Conservation (phyloP, 2,888 invertebrate genomes). For the Parnassius glacialis region DNA sequence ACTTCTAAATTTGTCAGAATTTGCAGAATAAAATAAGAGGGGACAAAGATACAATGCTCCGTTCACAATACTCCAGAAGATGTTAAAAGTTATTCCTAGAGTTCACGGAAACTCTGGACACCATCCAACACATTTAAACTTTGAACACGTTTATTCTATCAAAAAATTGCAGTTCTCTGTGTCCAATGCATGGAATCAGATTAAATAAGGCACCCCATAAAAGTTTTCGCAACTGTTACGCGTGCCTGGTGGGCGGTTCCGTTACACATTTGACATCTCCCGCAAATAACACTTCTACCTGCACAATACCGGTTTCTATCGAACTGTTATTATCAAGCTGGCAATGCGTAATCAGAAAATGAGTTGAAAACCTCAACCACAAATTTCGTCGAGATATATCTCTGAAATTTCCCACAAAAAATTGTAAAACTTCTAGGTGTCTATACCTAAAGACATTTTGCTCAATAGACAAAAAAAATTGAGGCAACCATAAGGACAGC, state of each 20-base stretch:
- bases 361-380: not conserved
- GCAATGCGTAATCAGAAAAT: slow-evolving; percentile 6
- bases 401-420: not conserved
- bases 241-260: slow-evolving; percentile 23
- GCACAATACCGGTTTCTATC: slow-evolving; percentile 29
- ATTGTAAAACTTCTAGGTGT: not conserved
- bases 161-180: slow-evolving; percentile 1
- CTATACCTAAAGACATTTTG: not conserved
- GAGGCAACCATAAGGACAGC: no score
- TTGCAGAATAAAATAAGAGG: no score
- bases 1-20: no score
- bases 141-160: no score
- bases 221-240: slow-evolving; percentile 12
- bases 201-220: slow-evolving; percentile 11
- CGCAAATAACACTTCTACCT: slow-evolving; percentile 5
- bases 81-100: no score
- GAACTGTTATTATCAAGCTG: slow-evolving; percentile 6
- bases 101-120: no score
- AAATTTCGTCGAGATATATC: not conserved
- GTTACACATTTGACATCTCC: slow-evolving; percentile 10
- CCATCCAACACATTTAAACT: no score
- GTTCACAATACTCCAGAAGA: no score
- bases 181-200: not conserved
- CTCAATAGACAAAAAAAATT: not conserved
- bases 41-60: no score